Conservation (phyloP, 2,113 vertebrate genomes). For the Lethenteron camtschaticum region DNA sequence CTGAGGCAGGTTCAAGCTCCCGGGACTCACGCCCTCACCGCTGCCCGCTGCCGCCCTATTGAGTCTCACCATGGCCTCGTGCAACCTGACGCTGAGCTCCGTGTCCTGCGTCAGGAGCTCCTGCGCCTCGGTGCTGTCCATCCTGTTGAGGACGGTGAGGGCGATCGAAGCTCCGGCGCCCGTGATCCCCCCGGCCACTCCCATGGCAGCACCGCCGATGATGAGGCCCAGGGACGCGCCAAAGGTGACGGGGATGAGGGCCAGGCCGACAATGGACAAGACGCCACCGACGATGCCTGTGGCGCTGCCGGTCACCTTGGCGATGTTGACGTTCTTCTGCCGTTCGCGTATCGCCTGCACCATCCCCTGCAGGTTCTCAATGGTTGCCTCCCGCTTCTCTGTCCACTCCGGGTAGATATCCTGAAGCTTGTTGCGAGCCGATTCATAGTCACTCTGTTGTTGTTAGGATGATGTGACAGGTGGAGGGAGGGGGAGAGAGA, state of each 20-base stretch:
- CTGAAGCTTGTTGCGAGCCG: too few species aligned
- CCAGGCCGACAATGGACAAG: conserved; percentile 2
- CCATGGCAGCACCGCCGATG: neutral
- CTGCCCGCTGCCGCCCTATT: neutral
- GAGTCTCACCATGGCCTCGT: neutral
- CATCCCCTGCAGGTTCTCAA: neutral
- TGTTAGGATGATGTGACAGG: too few species aligned
- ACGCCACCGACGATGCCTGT: neutral
- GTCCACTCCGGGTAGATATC: too few species aligned
- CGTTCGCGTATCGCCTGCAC: neutral
- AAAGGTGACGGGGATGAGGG: conserved; percentile 2
- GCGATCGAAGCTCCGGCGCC: conserved; percentile 2
- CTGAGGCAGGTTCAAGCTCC: neutral
- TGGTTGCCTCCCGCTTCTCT: too few species aligned
- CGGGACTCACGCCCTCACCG: neutral
- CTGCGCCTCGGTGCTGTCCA: conserved; percentile 1
- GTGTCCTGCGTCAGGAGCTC: neutral
- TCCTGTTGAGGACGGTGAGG: neutral
- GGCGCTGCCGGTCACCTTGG: conserved; percentile 1
- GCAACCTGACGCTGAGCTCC: neutral
- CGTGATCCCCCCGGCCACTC: neutral
- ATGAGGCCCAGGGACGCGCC: conserved; percentile 2
- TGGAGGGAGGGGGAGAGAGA: too few species aligned
- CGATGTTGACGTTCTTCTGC: conserved; percentile 1
- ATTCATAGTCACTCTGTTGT: too few species aligned